phyloP scores from a whole-genome alignment of 2,797 vertebrate genomes.

The Chromobotia macracanthus region DNA sequence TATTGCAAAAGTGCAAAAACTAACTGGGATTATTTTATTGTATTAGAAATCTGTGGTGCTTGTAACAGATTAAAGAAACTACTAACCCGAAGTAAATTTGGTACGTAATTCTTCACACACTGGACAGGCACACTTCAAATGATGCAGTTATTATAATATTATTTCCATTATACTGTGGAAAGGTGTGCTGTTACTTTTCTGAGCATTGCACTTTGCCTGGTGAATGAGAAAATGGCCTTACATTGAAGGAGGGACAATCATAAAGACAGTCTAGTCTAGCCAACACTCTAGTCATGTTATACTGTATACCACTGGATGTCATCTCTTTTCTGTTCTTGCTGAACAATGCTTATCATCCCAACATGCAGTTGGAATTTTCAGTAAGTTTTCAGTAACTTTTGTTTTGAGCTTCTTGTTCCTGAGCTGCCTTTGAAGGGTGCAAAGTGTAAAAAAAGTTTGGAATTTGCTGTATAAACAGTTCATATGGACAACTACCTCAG shows the following conservation, averaged over 20 bases:
- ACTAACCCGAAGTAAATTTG: not conserved
- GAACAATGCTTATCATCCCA: not conserved
- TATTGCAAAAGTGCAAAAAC: too few species aligned
- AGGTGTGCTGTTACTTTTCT: too few species aligned
- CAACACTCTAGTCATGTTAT: not conserved
- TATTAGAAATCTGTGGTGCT: not conserved
- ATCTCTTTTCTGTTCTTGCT: not conserved
- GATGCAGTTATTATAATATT: too few species aligned
- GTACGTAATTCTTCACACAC: not conserved
- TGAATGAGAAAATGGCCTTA: not conserved
- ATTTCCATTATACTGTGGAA: not conserved
- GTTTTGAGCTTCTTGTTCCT: not conserved
- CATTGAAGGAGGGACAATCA: too few species aligned
- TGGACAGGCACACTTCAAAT: not conserved
- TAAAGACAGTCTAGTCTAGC: too few species aligned
- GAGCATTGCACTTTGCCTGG: not conserved
- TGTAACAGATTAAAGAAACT: not conserved
- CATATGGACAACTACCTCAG: not conserved
- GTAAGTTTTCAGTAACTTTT: too few species aligned
- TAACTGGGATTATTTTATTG: not conserved
- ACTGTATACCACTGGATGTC: slow-evolving; percentile 20
- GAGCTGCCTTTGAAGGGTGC: not conserved
- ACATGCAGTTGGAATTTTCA: not conserved
- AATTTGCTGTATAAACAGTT: not conserved
- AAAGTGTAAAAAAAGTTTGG: not conserved